phyloP scores from a whole-genome alignment of 2,888 invertebrate genomes.

The Synergus itoensis region DNA sequence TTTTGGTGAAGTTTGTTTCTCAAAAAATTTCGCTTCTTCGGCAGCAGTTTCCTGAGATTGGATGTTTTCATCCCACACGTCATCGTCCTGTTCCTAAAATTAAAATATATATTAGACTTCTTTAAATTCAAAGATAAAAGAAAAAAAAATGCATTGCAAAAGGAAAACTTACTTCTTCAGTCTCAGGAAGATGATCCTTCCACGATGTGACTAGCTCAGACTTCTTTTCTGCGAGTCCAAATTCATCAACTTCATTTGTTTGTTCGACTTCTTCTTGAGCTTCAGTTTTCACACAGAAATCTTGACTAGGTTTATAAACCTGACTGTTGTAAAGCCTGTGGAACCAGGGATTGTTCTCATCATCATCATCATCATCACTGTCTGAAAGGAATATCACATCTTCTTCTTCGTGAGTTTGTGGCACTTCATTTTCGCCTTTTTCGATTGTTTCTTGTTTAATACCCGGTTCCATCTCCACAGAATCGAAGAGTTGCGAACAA shows the following conservation, averaged over 20 bases:
- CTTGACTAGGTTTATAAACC: conserved; percentile 39
- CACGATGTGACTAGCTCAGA: background rate
- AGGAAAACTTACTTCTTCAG: conserved; percentile 2
- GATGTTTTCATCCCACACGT: conserved; percentile 28
- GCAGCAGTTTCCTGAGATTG: conserved; percentile 31
- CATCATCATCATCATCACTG: conserved; percentile 25
- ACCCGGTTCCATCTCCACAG: background rate
- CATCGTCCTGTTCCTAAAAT: conserved; percentile 27
- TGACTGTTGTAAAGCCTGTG: conserved; percentile 19
- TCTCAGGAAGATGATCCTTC: background rate
- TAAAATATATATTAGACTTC: background rate
- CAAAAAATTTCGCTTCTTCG: background rate
- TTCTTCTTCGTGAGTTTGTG: background rate
- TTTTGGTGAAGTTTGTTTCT: background rate
- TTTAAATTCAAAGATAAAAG: background rate
- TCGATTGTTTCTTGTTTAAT: background rate
- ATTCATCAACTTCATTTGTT: conserved; percentile 5
- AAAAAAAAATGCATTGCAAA: background rate
- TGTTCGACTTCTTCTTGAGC: background rate
- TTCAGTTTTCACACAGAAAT: conserved; percentile 20
- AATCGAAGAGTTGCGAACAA: conserved; percentile 79
- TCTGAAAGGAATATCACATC: conserved; percentile 26
- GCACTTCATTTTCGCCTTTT: background rate
- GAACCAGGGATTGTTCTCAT: conserved; percentile 14
- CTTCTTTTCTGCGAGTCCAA: background rate